These are phyloP conservation scores for Gulo gulo DNA, from an alignment of 2,113 vertebrate species.

Conservation along the genomic window DNA sequence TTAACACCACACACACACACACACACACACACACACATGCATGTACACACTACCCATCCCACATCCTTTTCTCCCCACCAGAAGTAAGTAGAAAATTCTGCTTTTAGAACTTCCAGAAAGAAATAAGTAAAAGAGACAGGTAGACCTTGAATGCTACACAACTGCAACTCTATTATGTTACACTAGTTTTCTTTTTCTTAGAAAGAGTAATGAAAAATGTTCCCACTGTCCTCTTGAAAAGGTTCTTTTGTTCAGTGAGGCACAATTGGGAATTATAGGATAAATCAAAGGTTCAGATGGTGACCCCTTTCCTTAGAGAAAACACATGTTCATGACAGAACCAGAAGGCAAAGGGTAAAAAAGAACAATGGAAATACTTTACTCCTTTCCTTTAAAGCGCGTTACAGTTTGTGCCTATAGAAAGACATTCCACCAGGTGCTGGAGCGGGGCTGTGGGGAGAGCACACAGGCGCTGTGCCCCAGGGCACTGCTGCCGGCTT, in stretches of 20 bases:
- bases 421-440: background rate
- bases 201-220: constrained; percentile 28
- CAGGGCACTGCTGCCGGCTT: background rate
- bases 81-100: background rate
- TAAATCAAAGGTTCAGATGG: background rate
- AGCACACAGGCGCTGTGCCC: accelerated
- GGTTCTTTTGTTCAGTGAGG: background rate
- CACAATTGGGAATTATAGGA: background rate
- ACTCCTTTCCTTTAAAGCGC: background rate
- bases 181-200: constrained; percentile 8
- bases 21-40: background rate
- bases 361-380: constrained; percentile 22
- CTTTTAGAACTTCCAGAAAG: background rate
- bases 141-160: constrained; percentile 3
- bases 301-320: constrained; percentile 11
- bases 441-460: accelerated
- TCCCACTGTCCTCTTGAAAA: background rate
- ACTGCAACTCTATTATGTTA: background rate
- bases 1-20: background rate
- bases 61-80: background rate
- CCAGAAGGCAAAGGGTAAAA: background rate
- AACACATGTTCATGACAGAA: background rate
- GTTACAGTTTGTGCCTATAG: background rate
- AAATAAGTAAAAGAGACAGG: background rate
- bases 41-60: background rate